These are phyloP conservation scores for Sicus ferrugineus DNA, from an alignment of 2,888 invertebrate species.

Conservation along the genomic window DNA sequence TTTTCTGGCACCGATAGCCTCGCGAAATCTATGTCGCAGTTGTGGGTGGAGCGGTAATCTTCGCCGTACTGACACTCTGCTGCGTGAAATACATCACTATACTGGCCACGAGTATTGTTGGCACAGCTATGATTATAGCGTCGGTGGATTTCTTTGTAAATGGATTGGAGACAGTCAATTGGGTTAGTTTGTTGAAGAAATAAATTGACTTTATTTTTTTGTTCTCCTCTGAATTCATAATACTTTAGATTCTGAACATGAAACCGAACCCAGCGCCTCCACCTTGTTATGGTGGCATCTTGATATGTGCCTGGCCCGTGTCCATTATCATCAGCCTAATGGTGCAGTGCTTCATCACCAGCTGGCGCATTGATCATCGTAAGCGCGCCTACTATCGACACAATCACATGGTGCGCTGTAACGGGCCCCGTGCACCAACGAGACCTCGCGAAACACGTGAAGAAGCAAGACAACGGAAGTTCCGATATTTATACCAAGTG, in stretches of 20 bases:
- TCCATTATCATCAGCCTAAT: constrained; percentile 62
- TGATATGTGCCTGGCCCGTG: constrained; percentile 63
- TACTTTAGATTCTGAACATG: constrained; percentile 57
- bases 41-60: constrained; percentile 63
- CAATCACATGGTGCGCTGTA: constrained; percentile 48
- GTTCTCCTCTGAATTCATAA: no score
- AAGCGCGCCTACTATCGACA: constrained; percentile 58
- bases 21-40: constrained; percentile 64
- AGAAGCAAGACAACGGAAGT: constrained; percentile 83
- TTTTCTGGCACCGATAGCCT: constrained; percentile 48
- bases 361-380: constrained; percentile 64
- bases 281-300: constrained; percentile 63
- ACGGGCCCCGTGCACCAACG: constrained; percentile 51
- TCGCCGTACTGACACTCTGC: constrained; percentile 62
- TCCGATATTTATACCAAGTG: constrained; percentile 87
- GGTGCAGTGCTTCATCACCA: constrained; percentile 65
- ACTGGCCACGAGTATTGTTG: constrained; percentile 63
- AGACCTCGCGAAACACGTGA: constrained; percentile 79
- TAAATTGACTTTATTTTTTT: no score
- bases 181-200: constrained; percentile 45
- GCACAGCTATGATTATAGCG: constrained; percentile 63
- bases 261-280: constrained; percentile 63
- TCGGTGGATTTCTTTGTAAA: constrained; percentile 64
- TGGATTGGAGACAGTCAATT: constrained; percentile 60
- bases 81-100: constrained; percentile 64